Evolutionary conservation across 2,113 vertebrate species (phyloP).

Genomic region (Lota lota): DNA sequence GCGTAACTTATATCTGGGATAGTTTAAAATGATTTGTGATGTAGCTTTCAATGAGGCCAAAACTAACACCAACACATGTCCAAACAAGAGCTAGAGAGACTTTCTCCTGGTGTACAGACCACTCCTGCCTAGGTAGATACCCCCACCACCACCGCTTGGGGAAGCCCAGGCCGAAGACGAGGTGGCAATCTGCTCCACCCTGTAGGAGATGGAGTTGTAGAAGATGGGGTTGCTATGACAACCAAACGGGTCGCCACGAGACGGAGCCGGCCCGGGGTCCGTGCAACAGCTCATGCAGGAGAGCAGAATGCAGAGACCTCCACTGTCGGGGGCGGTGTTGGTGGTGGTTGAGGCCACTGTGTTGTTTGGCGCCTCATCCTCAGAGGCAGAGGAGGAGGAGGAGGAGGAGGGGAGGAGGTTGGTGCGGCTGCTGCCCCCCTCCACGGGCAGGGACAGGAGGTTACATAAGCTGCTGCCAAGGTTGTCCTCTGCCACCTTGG

Average conservation of each 20-base stretch:
- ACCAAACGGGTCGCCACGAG: slow-evolving; percentile 57
- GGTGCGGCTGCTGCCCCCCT: slow-evolving; percentile 72
- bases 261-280: slow-evolving; percentile 41
- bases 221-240: slow-evolving; percentile 80
- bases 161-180: slow-evolving; percentile 73
- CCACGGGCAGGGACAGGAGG: slow-evolving; percentile 71
- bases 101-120: slow-evolving; percentile 65
- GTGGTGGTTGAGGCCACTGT: too few relatives aligned
- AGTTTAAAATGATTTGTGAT: too few relatives aligned
- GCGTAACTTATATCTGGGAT: too few relatives aligned
- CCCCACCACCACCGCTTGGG: slow-evolving; percentile 54
- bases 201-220: slow-evolving; percentile 79
- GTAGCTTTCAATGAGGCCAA: too few relatives aligned
- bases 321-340: slow-evolving; percentile 10
- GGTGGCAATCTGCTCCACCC: slow-evolving; percentile 71
- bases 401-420: slow-evolving; percentile 73
- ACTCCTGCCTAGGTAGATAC: slow-evolving; percentile 50
- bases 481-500: slow-evolving; percentile 29
- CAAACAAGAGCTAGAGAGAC: slow-evolving; percentile 69
- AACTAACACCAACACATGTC: not conserved
- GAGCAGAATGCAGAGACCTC: slow-evolving; percentile 56
- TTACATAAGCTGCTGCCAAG: slow-evolving; percentile 40
- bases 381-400: too few relatives aligned
- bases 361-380: too few relatives aligned
- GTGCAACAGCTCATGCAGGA: slow-evolving; percentile 69